Evolutionary conservation across 2,113 vertebrate species (phyloP).

Genomic region (Coturnix japonica): DNA sequence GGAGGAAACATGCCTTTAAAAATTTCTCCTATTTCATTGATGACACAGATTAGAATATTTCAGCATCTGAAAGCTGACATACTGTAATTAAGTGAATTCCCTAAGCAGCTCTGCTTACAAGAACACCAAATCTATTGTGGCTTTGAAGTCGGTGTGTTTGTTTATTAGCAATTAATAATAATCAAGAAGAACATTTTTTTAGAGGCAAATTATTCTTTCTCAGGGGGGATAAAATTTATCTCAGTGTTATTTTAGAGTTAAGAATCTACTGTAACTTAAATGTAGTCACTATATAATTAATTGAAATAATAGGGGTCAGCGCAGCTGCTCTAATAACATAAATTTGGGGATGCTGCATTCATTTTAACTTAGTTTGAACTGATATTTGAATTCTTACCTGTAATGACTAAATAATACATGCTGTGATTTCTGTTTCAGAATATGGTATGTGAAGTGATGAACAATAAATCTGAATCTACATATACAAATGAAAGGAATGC

Average conservation of each 20-base stretch:
- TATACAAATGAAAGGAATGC: not conserved
- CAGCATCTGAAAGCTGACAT: not conserved
- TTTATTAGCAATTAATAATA: not conserved
- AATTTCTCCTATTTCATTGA: not conserved
- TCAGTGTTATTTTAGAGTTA: not conserved
- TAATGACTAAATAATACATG: not conserved
- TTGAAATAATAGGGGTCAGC: constrained; percentile 21
- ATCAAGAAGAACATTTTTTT: not conserved
- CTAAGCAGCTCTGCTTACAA: not conserved
- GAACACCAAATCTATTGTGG: not conserved
- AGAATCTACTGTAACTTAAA: not conserved
- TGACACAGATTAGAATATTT: not conserved
- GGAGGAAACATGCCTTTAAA: not conserved
- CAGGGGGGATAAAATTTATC: not conserved
- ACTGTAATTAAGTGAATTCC: not conserved
- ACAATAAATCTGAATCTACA: constrained; percentile 1
- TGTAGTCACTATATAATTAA: not conserved
- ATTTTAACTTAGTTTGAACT: constrained; percentile 8
- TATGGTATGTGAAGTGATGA: not conserved
- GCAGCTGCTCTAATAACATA: constrained; percentile 25
- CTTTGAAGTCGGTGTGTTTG: constrained; percentile 18
- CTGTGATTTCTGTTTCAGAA: not conserved
- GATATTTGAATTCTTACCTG: not conserved
- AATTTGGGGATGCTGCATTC: not conserved
- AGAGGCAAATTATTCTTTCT: not conserved